Evolutionary conservation across 2,113 vertebrate genomes (phyloP), one percentile per base, ranked within the genome.

Genomic region (Triplophysa rosa): DNA sequence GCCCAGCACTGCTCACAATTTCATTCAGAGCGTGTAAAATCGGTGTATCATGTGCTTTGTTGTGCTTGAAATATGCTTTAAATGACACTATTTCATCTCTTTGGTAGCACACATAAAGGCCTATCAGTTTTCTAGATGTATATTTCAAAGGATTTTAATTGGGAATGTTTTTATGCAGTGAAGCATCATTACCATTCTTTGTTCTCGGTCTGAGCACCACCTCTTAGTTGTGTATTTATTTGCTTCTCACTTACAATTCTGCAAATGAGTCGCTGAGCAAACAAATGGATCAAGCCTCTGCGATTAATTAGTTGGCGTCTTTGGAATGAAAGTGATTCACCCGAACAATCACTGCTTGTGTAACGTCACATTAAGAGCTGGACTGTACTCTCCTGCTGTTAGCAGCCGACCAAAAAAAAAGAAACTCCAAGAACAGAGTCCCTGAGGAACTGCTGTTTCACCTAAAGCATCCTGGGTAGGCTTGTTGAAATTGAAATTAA

Each of bases 311-410:
- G 74, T 66, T 79, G 79, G 74, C 61, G 71, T 86, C 80, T 82
- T 83, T 54, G 78, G 86, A 78, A 82, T 87, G 52, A 82, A 59
- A 77, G 33, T 65, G 72, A 77, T 45, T 23, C 21, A 3, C 62
- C 64, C 45, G 23, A 29, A 54, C 29, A 73, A 76, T 63, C 17
- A 52, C 16, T 47, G 23, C 23, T 17, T 66, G 65, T 29, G 77
- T 77, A 58, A 70, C 83, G 80, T 82, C 82, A 83, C 73, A 79
- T 87, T 85, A 80, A 83, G 83, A 88, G 87, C 87, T 88, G 89
- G 66, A 85, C 78, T 84, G 89, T 86, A 87, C 81, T 80, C 47
- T 85, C 87, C 81, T 85, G 86, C 88, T 89, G 88, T 92, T 89
- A 91, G 88, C 90, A 80, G 64, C 86, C 33, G 80, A 72, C 80